phyloP scores from a whole-genome alignment of 2,797 vertebrate species.

The Cephalopachus bancanus region DNA sequence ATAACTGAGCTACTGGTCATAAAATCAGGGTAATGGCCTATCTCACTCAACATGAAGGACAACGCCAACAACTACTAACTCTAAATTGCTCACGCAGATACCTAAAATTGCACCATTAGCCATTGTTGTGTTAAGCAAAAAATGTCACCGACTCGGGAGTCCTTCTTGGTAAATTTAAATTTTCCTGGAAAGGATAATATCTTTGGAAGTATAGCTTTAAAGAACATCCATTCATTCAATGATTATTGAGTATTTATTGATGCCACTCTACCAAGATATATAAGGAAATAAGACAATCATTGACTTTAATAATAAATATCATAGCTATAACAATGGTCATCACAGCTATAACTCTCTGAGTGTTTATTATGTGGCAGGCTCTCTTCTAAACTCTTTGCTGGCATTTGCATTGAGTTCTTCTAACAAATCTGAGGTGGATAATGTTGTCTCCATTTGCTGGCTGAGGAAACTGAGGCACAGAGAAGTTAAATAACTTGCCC shows the following conservation, averaged over 20 bases:
- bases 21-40: neutral
- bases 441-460: neutral
- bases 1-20: neutral
- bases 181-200: neutral
- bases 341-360: neutral
- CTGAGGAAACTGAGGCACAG: conserved; percentile 27
- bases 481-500: neutral
- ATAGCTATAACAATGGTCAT: neutral
- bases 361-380: neutral
- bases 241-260: conserved; percentile 45
- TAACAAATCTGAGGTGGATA: neutral
- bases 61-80: neutral
- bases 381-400: neutral
- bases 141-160: too few species aligned
- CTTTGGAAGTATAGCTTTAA: conserved; percentile 26
- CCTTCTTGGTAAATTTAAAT: neutral
- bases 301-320: conserved; percentile 16
- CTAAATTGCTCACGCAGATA: neutral
- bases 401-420: neutral
- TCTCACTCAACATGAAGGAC: neutral
- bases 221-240: neutral
- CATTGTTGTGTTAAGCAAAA: neutral
- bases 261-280: neutral
- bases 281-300: neutral
- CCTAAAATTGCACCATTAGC: neutral